Base-by-base conservation (phyloP, 1,140 invertebrate species). In the Eueides isabella region DNA sequence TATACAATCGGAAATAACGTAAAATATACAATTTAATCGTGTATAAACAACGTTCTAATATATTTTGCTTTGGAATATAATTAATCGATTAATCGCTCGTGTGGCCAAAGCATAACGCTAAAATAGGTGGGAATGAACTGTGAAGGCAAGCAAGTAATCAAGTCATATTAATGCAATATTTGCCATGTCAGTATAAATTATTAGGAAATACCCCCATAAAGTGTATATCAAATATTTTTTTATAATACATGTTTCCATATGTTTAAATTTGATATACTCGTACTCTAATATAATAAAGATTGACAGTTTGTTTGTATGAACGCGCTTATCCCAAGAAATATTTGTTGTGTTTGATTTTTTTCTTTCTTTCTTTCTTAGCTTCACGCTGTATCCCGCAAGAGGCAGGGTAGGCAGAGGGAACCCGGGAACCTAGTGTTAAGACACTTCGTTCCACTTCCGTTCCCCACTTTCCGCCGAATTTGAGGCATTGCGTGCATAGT, bases 71-170 rank as follows among this genome's bases (percentile, higher is more conserved):
- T 26, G 11, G 48, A 14, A 12, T 26, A 55, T 55, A 55, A 55
- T 55, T 55, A 55, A 55, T 55, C 48, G 26, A 55, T 55, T 55
- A 55, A 55, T 4, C 23, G 48, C 48, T 55, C 48, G 48, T 55
- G 48, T 55, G 23, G 23, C 48, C 23, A 55, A 23, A 55, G 7
- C 48, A 55, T 55, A 55, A 55, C 23, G 48, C 48, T 9, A 55
- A 26, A 23, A 55, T 55, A 67, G 71, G n/a, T 75, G 72, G 75
- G 55, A 79, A 71, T 75, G 72, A 81, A 75, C 71, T 77, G 67
- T 77, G 70, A 75, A 78, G 67, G 72, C 48, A 61, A 74, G 38
- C 72, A n/a, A 62, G 23, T 55, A 26, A 2, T 9, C 48, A 55
- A 55, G 28, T 73, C 65, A 5, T 61, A 0, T 55, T 55, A 23